Evolutionary conservation across 1,140 invertebrate genomes (phyloP).

Genomic region (Pantala flavescens): DNA sequence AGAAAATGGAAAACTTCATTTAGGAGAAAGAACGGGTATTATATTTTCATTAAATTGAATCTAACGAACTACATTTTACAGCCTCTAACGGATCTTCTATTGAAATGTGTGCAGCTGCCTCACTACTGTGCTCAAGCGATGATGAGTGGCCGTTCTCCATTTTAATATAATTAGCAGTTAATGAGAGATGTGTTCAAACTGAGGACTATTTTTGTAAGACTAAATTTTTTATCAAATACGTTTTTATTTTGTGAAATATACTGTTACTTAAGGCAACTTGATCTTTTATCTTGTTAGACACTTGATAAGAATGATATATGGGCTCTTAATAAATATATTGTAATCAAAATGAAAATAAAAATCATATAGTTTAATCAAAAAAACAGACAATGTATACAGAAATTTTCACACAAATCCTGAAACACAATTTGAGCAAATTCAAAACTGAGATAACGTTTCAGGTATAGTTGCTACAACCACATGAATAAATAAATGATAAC

Average conservation of each 20-base stretch:
- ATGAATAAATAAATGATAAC: not conserved
- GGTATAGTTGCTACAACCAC: not conserved
- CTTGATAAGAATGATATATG: no score
- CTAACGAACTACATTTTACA: conserved; percentile 35
- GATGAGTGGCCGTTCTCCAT: conserved; percentile 24
- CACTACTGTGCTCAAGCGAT: conserved; percentile 53
- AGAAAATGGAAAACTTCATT: no score
- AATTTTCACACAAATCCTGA: not conserved
- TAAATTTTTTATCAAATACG: no score
- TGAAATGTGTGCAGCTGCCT: conserved; percentile 57
- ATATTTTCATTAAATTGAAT: no score
- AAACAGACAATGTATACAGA: not conserved
- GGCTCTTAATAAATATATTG: no score
- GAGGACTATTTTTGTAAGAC: no score
- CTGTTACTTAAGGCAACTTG: no score
- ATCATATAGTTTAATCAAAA: not conserved
- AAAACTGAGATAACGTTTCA: not conserved
- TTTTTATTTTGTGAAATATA: no score
- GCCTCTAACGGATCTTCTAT: conserved; percentile 52
- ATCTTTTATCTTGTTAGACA: no score
- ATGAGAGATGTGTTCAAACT: no score
- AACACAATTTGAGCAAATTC: conserved; percentile 6
- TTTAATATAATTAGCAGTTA: not conserved
- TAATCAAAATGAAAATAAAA: not conserved
- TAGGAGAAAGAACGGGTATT: no score